A percentile compares a stretch with the other conserved stretches of the same genome.
phyloP scores from a whole-genome alignment of 2,888 invertebrate species.

The Dorcus parallelipipedus region DNA sequence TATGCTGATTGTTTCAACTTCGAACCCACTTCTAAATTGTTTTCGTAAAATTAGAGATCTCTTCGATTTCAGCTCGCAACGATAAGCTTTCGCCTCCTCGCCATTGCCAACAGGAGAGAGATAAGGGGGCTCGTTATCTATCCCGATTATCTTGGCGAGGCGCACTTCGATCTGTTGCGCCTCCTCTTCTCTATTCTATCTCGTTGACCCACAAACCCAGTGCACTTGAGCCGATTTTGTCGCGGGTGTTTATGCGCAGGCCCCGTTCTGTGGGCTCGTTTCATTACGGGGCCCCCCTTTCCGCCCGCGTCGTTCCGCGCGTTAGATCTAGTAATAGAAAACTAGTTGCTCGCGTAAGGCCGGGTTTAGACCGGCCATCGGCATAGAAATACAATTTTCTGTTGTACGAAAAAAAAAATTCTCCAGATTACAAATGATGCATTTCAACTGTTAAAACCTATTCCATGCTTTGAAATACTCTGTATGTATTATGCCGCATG shows the following conservation, averaged over 20 bases:
- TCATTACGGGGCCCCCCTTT: constrained; percentile 5
- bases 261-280: constrained; percentile 1
- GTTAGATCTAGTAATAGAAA: constrained; percentile 6
- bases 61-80: no score
- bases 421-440: no score
- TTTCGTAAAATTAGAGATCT: no score
- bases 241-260: not conserved
- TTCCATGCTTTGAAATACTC: no score
- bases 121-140: not conserved
- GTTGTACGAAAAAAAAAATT: no score
- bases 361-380: constrained; percentile 7
- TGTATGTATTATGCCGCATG: no score
- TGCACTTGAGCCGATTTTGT: constrained; percentile 32
- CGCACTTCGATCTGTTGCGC: not conserved
- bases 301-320: constrained; percentile 16
- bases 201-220: constrained; percentile 35
- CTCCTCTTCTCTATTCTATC: constrained; percentile 6
- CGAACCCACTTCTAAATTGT: no score
- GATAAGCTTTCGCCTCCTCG: no score
- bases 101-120: not conserved
- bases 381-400: no score
- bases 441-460: no score
- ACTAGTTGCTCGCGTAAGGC: constrained; percentile 20
- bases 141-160: not conserved
- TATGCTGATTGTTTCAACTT: no score